A percentile compares a stretch with the other conserved stretches of the same genome.
Conservation (phyloP, 2,888 invertebrate genomes). For the Mechanitis messenoides region DNA sequence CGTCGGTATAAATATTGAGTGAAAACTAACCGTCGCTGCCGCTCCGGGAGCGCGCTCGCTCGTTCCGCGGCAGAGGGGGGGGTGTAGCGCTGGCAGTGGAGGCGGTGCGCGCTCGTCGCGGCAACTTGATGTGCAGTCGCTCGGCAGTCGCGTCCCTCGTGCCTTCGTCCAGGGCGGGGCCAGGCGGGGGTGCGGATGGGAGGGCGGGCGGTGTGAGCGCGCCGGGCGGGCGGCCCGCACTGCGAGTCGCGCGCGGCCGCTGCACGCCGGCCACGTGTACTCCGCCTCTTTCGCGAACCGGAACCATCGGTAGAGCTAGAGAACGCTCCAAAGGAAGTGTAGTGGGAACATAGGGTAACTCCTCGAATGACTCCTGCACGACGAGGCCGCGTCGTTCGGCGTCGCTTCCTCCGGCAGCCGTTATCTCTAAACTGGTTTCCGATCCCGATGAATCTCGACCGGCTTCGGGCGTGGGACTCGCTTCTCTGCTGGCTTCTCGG, state of each 20-base stretch:
- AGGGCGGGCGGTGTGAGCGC: slow-evolving; percentile 29
- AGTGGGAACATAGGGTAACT: slow-evolving; percentile 92
- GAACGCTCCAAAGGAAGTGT: slow-evolving; percentile 91
- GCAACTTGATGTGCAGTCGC: slow-evolving; percentile 56
- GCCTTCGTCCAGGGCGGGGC: slow-evolving; percentile 35
- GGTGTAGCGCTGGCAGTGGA: slow-evolving; percentile 35
- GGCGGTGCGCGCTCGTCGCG: slow-evolving; percentile 59
- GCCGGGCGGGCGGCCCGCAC: slow-evolving; percentile 77
- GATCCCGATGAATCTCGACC: slow-evolving; percentile 81
- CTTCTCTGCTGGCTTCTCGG: slow-evolving; percentile 25
- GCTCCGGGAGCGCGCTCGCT: slow-evolving; percentile 45
- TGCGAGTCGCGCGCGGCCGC: slow-evolving; percentile 81
- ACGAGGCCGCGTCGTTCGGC: slow-evolving; percentile 84
- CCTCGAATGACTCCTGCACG: slow-evolving; percentile 89
- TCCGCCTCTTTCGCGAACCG: slow-evolving; percentile 75
- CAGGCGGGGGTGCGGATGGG: slow-evolving; percentile 37
- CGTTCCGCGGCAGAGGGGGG: slow-evolving; percentile 38
- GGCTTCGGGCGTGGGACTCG: slow-evolving; percentile 30
- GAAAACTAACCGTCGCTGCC: slow-evolving; percentile 48
- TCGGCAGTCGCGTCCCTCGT: slow-evolving; percentile 52
- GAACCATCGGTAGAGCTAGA: slow-evolving; percentile 86
- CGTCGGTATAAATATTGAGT: no score
- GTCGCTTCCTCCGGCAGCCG: slow-evolving; percentile 63
- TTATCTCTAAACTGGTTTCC: slow-evolving; percentile 81
- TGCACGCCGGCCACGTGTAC: slow-evolving; percentile 59